Percentiles rank a stretch among this genome's conserved stretches.
Evolutionary conservation across 2,888 invertebrate genomes (phyloP).

Genomic region (Chirona hameri): DNA sequence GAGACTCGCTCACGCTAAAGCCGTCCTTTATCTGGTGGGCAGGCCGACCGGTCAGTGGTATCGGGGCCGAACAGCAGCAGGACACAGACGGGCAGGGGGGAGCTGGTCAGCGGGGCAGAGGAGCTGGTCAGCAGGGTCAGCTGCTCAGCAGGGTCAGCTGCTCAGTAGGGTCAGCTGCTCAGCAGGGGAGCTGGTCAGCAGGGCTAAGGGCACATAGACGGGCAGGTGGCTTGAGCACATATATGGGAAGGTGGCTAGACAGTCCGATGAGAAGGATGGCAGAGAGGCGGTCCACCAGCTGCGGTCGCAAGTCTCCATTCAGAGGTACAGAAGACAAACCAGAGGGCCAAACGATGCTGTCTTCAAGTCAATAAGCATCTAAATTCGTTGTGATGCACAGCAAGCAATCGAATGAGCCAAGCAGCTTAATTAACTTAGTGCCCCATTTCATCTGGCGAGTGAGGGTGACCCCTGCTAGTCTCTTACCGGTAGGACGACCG

Average conservation of each 20-base stretch:
- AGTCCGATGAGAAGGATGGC: too few species aligned
- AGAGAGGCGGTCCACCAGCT: too few species aligned
- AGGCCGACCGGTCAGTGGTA: too few species aligned
- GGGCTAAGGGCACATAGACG: too few species aligned
- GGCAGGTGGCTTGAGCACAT: too few species aligned
- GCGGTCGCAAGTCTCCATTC: too few species aligned
- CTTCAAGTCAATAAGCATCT: background rate
- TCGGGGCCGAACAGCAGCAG: too few species aligned
- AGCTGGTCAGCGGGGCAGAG: too few species aligned
- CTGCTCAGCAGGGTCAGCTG: background rate
- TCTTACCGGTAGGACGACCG: slow-evolving; percentile 42
- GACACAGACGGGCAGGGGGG: too few species aligned
- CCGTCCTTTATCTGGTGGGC: slow-evolving; percentile 57
- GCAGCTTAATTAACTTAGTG: background rate
- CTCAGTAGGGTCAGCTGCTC: background rate
- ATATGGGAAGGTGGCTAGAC: too few species aligned
- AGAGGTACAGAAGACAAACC: background rate
- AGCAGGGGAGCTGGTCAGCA: too few species aligned
- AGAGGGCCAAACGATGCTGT: background rate
- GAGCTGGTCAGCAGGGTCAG: slow-evolving; percentile 43
- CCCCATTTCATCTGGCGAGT: background rate
- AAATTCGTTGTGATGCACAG: background rate
- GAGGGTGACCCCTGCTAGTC: background rate
- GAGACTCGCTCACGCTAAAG: slow-evolving; percentile 61
- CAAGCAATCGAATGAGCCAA: background rate